Evolutionary conservation across 1,140 invertebrate species (phyloP).

Genomic region (Drosophila tani): DNA sequence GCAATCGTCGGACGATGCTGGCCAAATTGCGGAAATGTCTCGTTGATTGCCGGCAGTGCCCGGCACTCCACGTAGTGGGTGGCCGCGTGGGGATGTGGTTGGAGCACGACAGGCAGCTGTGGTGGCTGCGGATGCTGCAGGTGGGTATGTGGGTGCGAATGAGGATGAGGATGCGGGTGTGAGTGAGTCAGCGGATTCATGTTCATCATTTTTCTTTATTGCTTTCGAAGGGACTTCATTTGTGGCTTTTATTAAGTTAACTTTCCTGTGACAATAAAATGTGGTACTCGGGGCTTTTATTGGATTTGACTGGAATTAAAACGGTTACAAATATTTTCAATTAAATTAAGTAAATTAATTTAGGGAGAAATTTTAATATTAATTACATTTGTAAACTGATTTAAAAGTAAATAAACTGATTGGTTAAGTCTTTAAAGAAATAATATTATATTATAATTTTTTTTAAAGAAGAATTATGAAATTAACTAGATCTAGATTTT

Average conservation of each 20-base stretch:
- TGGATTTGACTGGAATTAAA: neutral
- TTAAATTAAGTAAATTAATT: neutral
- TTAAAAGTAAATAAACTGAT: no score
- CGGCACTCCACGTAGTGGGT: slow-evolving; percentile 72
- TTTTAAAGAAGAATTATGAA: no score
- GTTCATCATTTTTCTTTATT: slow-evolving; percentile 59
- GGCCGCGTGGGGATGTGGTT: slow-evolving; percentile 26
- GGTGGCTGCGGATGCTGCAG: slow-evolving; percentile 7
- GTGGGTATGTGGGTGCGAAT: slow-evolving; percentile 18
- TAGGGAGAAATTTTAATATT: no score
- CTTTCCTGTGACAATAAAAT: neutral
- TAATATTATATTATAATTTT: no score
- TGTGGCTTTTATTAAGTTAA: neutral
- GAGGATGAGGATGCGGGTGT: neutral
- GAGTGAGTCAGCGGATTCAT: slow-evolving; percentile 44
- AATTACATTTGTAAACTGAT: neutral
- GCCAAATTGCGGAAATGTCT: slow-evolving; percentile 83
- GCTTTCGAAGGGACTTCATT: slow-evolving; percentile 13
- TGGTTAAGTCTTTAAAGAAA: no score
- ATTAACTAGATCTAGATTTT: neutral
- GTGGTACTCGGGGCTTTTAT: neutral
- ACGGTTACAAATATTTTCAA: neutral
- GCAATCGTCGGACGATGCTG: slow-evolving; percentile 64
- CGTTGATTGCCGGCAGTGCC: slow-evolving; percentile 80
- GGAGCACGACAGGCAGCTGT: slow-evolving; percentile 14